phyloP scores from a whole-genome alignment of 2,888 invertebrate genomes.

The Hyles lineata region DNA sequence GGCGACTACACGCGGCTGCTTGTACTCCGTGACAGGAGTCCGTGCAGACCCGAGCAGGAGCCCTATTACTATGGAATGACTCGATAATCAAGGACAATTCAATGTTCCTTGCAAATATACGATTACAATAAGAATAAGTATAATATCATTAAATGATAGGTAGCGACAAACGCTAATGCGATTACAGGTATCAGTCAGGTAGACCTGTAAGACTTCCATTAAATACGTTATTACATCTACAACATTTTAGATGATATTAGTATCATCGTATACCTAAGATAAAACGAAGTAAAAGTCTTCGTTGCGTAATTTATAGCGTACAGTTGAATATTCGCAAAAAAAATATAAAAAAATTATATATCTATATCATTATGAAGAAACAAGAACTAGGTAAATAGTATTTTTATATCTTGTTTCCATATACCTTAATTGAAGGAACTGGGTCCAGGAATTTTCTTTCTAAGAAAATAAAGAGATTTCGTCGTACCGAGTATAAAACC shows the following conservation, averaged over 20 bases:
- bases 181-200: constrained; percentile 22
- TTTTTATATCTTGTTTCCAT: constrained; percentile 19
- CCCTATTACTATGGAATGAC: constrained; percentile 23
- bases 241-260: constrained; percentile 26
- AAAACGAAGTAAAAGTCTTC: constrained; percentile 23
- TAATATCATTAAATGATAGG: constrained; percentile 27
- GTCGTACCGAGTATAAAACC: constrained; percentile 1
- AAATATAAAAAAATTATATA: constrained; percentile 17
- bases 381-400: constrained; percentile 24
- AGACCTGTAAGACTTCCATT: constrained; percentile 5
- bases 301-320: constrained; percentile 3
- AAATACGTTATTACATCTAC: constrained; percentile 15
- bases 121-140: not conserved
- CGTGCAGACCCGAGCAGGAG: not conserved
- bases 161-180: constrained; percentile 14
- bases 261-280: constrained; percentile 13
- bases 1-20: not conserved
- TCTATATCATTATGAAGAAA: not conserved
- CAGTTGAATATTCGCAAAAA: constrained; percentile 4
- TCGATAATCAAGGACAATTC: constrained; percentile 14
- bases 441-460: constrained; percentile 11
- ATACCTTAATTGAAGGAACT: constrained; percentile 15
- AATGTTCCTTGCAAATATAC: not conserved
- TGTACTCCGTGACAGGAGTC: not conserved
- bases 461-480: constrained; percentile 2